Evolutionary conservation across 2,888 invertebrate species (phyloP).

Genomic region (Cylloceria caligata): DNA sequence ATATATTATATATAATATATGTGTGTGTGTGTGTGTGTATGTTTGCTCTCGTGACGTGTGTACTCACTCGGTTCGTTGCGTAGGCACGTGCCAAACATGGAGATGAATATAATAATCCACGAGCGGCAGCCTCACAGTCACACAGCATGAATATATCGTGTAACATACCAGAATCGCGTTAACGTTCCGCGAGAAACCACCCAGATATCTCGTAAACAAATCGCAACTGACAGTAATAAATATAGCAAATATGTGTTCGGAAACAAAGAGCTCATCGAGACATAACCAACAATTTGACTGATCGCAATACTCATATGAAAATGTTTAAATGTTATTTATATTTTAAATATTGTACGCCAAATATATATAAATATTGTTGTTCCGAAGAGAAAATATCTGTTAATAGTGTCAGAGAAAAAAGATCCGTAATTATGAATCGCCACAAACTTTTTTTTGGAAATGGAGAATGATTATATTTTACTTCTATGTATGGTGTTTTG

Average conservation of each 20-base stretch:
- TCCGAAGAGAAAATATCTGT: not conserved
- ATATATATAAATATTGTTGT: conserved; percentile 2
- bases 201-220: conserved; percentile 58
- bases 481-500: too few species aligned
- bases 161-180: conserved; percentile 47
- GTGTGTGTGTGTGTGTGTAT: not conserved
- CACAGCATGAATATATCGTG: conserved; percentile 24
- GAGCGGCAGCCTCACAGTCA: conserved; percentile 44
- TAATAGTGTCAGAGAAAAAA: not conserved
- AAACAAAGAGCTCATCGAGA: too few species aligned
- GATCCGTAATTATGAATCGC: too few species aligned
- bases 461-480: too few species aligned
- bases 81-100: conserved; percentile 75
- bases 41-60: conserved; percentile 41
- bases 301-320: too few species aligned
- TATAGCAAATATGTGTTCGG: conserved; percentile 37
- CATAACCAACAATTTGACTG: too few species aligned
- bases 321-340: too few species aligned
- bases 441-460: too few species aligned
- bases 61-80: conserved; percentile 61
- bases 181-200: conserved; percentile 31
- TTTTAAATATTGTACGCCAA: not conserved
- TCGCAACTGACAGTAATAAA: conserved; percentile 33
- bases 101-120: conserved; percentile 65
- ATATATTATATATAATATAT: not conserved